phyloP scores from a whole-genome alignment of 2,113 vertebrate species.

The Merops nubicus region DNA sequence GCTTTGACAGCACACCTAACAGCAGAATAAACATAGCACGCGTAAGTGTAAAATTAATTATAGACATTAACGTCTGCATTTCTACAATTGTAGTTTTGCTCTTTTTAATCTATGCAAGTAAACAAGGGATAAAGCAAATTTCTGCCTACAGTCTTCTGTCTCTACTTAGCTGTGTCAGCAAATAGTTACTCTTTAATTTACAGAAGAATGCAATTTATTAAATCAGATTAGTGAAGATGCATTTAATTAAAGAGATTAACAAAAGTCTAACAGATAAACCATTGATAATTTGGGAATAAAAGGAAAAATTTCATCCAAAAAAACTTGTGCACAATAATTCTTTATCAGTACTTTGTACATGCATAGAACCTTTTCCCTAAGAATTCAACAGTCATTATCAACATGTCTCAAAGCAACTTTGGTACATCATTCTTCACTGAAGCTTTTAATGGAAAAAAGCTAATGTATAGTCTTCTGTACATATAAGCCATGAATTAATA shows the following conservation, averaged over 20 bases:
- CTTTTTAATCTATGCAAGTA: background rate
- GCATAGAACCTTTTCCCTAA: accelerated
- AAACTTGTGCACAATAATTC: background rate
- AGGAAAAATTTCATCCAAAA: background rate
- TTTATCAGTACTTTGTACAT: background rate
- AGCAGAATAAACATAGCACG: background rate
- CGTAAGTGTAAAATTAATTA: background rate
- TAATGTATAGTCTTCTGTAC: background rate
- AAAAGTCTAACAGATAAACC: background rate
- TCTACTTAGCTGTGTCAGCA: background rate
- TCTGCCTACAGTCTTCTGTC: background rate
- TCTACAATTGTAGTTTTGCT: background rate
- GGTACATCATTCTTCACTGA: background rate
- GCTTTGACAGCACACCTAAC: conserved; percentile 88
- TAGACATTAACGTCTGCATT: background rate
- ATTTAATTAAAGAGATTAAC: background rate
- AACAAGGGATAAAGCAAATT: background rate
- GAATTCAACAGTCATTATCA: background rate
- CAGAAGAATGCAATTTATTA: background rate
- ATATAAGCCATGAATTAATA: background rate
- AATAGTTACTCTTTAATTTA: background rate
- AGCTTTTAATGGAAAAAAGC: background rate
- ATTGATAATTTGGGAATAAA: background rate
- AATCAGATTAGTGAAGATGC: background rate
- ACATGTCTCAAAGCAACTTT: background rate